Evolutionary conservation across 1,140 invertebrate species (phyloP), one percentile per base, ranked within the genome.

Genomic region (Spodoptera litura): DNA sequence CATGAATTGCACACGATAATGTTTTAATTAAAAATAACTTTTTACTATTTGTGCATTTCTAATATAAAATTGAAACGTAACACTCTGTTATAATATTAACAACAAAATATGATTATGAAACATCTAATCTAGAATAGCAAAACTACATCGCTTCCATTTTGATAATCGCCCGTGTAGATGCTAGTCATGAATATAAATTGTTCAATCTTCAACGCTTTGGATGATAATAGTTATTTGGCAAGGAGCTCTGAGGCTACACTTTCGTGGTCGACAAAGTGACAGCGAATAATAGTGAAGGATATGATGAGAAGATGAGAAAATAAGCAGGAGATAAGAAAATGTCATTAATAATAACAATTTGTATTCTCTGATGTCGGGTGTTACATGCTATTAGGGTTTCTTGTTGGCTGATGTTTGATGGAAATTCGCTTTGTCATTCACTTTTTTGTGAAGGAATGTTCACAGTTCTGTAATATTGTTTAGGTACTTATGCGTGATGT

Each of bases 121-220:
- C 8, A 44, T 15, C 31, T 62, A 38, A 61, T 38, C 13, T 15
- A 62, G 31, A 38, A 62, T 35, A 62, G 13, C 59, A 6, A 27
- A 25, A 52, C 20, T 11, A 51, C 11, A 44, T 25, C 51, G 31
- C 44, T 66, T 49, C 44, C 35, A 66, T 10, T 44, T 62, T 44
- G 15, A 49, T 11, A 27, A 20, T 11, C 49, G 44, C 44, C 38
- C 13, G 4, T 53, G 38, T 44, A 44, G 38, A 31, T 53, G 25
- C 55, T 38, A 64, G 73, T 72, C 77, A 78, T 72, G 58, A 78
- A 72, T 78, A 78, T 72, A 72, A 78, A 78, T 78, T 66, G 66
- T 78, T 71, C 76, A 78, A 78, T 78, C 44, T 78, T 62, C 44
- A 58, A 44, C 68, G 58, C 31, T 78, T 35, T 27, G 52, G 20